Evolutionary conservation across 1,140 invertebrate species (phyloP).

Genomic region (Leptopilina boulardi): DNA sequence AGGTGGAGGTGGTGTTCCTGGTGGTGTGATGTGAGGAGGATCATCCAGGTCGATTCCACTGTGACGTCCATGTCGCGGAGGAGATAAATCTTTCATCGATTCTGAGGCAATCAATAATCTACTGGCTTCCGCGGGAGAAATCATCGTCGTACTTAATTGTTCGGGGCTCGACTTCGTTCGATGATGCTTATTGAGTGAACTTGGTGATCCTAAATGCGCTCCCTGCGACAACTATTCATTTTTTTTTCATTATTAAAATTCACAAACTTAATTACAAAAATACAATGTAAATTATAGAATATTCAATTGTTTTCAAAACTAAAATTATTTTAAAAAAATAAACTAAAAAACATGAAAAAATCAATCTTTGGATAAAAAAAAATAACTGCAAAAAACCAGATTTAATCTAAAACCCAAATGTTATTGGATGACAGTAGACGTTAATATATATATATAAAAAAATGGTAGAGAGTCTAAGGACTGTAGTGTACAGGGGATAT

Average conservation of each 20-base stretch:
- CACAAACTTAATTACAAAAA: no score
- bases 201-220: constrained; percentile 65
- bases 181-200: constrained; percentile 75
- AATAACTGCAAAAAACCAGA: neutral
- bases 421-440: neutral
- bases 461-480: neutral
- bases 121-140: constrained; percentile 74
- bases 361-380: no score
- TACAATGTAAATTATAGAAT: no score
- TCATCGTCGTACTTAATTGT: constrained; percentile 75
- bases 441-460: constrained; percentile 7
- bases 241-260: neutral
- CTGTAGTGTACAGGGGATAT: neutral
- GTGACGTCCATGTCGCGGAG: constrained; percentile 67
- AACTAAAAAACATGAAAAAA: no score
- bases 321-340: no score
- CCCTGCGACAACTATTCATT: constrained; percentile 69
- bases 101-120: constrained; percentile 78
- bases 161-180: constrained; percentile 84
- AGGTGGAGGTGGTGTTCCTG: constrained; percentile 91
- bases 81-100: constrained; percentile 79
- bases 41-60: constrained; percentile 56
- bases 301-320: no score
- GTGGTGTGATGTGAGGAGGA: constrained; percentile 80
- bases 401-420: neutral